Percentiles rank a stretch among this genome's conserved stretches.
Evolutionary conservation across 2,797 vertebrate species (phyloP).

Genomic region (Perdix hodgsoniae): DNA sequence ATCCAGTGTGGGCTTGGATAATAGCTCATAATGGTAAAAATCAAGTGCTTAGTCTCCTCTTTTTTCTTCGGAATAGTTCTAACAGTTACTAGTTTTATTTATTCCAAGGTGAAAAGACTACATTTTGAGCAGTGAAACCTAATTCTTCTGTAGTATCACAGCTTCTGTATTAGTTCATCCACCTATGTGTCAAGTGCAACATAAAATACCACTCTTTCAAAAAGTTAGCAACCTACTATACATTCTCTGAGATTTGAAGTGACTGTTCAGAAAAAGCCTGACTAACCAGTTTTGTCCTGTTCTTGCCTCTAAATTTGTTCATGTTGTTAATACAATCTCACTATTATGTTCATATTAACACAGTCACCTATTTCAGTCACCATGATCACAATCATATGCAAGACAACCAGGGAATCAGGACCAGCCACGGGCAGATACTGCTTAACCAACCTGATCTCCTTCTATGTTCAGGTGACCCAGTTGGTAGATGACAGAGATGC

Average conservation of each 20-base stretch:
- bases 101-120: neutral
- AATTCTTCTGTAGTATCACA: neutral
- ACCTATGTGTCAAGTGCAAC: neutral
- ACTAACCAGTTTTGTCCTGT: neutral
- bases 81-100: neutral
- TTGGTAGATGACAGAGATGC: too few species aligned
- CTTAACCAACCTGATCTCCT: too few species aligned
- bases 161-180: neutral
- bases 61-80: neutral
- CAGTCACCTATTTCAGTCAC: neutral
- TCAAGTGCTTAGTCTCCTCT: neutral
- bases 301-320: neutral
- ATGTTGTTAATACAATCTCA: neutral
- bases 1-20: neutral
- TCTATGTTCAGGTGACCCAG: too few species aligned
- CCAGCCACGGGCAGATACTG: too few species aligned
- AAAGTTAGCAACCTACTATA: neutral
- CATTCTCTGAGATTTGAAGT: neutral
- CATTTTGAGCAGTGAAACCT: neutral
- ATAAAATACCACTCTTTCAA: neutral
- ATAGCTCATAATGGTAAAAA: neutral
- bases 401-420: too few species aligned
- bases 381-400: neutral
- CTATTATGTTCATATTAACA: neutral
- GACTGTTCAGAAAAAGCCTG: neutral